Conservation (phyloP, 1,140 invertebrate genomes). For the Dreissena rostriformis region DNA sequence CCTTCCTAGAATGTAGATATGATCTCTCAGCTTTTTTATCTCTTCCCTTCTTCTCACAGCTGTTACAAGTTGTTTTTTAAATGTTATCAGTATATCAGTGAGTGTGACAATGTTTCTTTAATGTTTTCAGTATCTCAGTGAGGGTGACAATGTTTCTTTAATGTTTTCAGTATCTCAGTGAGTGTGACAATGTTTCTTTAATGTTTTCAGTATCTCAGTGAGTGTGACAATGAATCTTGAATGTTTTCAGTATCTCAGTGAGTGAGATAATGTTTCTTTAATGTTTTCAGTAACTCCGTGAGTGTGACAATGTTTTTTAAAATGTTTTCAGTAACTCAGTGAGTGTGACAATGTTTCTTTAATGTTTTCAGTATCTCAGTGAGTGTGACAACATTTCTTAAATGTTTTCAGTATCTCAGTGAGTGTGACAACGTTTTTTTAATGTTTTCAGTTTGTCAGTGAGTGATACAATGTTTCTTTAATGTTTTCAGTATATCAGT, state of each 20-base stretch:
- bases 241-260: conserved; percentile 77
- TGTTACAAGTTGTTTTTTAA: background rate
- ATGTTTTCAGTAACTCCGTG: no score
- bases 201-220: conserved; percentile 77
- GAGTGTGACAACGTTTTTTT: no score
- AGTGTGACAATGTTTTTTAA: background rate
- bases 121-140: no score
- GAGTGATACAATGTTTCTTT: background rate
- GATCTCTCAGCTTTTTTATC: no score
- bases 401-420: conserved; percentile 76
- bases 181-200: conserved; percentile 84
- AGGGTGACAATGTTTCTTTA: background rate
- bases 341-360: conserved; percentile 84
- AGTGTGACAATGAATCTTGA: background rate
- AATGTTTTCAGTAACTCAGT: conserved; percentile 77
- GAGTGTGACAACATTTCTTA: conserved; percentile 84
- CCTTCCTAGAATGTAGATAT: no score
- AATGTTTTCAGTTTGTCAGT: no score
- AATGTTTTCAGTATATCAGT: conserved; percentile 77
- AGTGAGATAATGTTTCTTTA: conserved; percentile 84
- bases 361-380: conserved; percentile 78
- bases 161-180: conserved; percentile 77
- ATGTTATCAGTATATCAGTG: conserved; percentile 77
- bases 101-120: conserved; percentile 85
- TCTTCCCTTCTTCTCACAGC: no score